A percentile compares a stretch with the other conserved stretches of the same genome.
These are phyloP conservation scores for Phataginus tetradactyla DNA, from an alignment of 2,797 vertebrate species.

Conservation along the genomic window DNA sequence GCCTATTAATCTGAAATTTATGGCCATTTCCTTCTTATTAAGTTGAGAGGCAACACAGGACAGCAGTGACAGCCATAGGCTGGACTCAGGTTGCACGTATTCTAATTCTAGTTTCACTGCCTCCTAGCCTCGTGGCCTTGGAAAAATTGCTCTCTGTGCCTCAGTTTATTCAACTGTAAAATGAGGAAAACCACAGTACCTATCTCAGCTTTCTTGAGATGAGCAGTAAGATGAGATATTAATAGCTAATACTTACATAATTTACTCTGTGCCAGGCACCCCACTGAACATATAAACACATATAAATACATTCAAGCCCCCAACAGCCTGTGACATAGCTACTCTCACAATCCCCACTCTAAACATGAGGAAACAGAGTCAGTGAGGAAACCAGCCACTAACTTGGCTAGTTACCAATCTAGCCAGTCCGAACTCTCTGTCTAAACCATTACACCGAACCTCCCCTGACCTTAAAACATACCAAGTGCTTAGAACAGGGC, in stretches of 20 bases:
- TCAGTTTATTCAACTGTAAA: neutral
- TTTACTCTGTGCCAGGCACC: neutral
- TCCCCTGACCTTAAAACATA: neutral
- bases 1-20: neutral
- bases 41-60: neutral
- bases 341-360: too few relatives aligned
- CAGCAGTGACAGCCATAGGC: neutral
- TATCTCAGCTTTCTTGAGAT: neutral
- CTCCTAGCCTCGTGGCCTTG: neutral
- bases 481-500: neutral
- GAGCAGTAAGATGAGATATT: neutral
- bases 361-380: neutral
- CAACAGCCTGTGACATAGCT: fast-evolving
- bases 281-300: too few relatives aligned
- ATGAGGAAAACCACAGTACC: neutral
- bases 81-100: neutral
- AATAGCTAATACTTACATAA: neutral
- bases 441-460: neutral
- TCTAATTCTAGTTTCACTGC: neutral
- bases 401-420: neutral
- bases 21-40: neutral
- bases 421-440: neutral
- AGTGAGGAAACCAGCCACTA: neutral
- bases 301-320: neutral
- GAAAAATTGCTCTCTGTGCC: neutral